phyloP scores from a whole-genome alignment of 2,888 invertebrate species.

The Pristionchus maxplancki region DNA sequence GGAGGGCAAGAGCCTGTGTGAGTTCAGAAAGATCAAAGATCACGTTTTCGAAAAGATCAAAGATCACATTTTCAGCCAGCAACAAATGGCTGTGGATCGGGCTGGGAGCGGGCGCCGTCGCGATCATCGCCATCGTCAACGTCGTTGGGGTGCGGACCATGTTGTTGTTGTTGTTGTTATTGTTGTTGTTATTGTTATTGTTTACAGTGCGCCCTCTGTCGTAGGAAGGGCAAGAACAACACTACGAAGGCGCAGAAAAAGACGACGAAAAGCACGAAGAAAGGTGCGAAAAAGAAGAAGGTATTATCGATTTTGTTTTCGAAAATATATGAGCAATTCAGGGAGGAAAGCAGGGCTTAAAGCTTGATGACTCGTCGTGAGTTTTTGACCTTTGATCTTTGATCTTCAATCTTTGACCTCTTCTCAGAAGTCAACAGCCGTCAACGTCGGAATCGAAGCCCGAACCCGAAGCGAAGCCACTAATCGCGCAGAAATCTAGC shows the following conservation, averaged over 20 bases:
- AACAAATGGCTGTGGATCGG: conserved; percentile 9
- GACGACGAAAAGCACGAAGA: background rate
- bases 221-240: background rate
- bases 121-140: background rate
- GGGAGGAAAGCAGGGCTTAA: background rate
- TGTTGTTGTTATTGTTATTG: no score
- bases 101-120: background rate
- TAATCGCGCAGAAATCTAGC: background rate
- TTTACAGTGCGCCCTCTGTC: background rate
- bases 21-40: no score
- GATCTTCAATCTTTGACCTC: background rate
- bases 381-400: background rate
- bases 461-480: background rate
- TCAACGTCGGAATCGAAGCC: background rate
- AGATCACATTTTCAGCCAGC: background rate
- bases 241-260: background rate
- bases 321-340: background rate
- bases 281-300: background rate
- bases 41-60: no score
- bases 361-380: background rate
- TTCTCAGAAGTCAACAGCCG: background rate
- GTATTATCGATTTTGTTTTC: background rate
- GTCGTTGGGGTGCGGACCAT: background rate
- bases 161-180: no score
- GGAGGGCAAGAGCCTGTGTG: no score